Percentiles rank a stretch among this genome's conserved stretches.
Conservation (phyloP, 2,888 invertebrate species). For the Pachycephus smyrnensis region DNA sequence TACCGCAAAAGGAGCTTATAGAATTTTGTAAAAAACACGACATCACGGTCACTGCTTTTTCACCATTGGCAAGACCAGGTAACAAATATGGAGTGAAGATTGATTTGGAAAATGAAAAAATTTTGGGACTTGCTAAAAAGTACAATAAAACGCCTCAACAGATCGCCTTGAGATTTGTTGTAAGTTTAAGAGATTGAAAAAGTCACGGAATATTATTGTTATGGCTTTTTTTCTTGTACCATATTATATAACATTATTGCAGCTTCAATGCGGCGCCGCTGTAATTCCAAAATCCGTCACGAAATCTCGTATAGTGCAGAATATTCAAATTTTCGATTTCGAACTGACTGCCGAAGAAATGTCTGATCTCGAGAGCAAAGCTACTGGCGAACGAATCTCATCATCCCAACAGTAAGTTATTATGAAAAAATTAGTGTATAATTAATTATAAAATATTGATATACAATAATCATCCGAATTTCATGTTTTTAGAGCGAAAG, state of each 20-base stretch:
- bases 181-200: slow-evolving; percentile 48
- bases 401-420: background rate
- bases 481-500: background rate
- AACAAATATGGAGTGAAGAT: slow-evolving; percentile 76
- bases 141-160: slow-evolving; percentile 78
- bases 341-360: slow-evolving; percentile 11
- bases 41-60: slow-evolving; percentile 82
- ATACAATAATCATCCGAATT: background rate
- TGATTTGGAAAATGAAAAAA: slow-evolving; percentile 75
- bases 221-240: background rate
- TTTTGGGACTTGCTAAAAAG: slow-evolving; percentile 72
- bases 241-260: slow-evolving; percentile 41
- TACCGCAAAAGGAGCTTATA: slow-evolving; percentile 77
- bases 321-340: slow-evolving; percentile 15
- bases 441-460: background rate
- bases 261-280: slow-evolving; percentile 70
- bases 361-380: slow-evolving; percentile 6
- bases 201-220: background rate
- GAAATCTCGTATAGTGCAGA: slow-evolving; percentile 11
- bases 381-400: slow-evolving; percentile 12
- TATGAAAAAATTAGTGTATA: background rate
- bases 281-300: slow-evolving; percentile 75
- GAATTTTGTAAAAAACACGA: slow-evolving; percentile 76
- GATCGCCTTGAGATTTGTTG: slow-evolving; percentile 75
- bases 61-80: slow-evolving; percentile 84